phyloP scores from a whole-genome alignment of 1,140 invertebrate species.

The Trachymyrmex cornetzi region DNA sequence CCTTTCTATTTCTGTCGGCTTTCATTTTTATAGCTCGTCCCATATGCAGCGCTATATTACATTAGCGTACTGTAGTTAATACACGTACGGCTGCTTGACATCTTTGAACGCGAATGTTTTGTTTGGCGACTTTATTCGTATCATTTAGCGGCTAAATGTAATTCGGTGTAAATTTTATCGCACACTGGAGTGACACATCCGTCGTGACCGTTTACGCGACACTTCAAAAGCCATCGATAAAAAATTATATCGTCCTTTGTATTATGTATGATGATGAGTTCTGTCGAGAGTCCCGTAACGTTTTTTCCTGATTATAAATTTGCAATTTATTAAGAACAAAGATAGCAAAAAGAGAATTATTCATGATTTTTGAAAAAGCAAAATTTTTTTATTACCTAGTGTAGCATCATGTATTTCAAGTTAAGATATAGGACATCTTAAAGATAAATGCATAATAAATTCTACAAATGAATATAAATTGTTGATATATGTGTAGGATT shows the following conservation, averaged over 20 bases:
- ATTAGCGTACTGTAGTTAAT: neutral
- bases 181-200: constrained; percentile 39
- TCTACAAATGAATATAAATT: too few relatives aligned
- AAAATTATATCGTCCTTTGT: constrained; percentile 47
- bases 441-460: too few relatives aligned
- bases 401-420: too few relatives aligned
- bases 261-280: constrained; percentile 36
- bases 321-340: constrained; percentile 32
- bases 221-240: constrained; percentile 58
- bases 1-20: neutral
- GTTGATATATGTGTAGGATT: too few relatives aligned
- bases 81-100: constrained; percentile 25
- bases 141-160: constrained; percentile 60
- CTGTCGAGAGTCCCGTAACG: constrained; percentile 33
- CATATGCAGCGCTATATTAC: neutral
- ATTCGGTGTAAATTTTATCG: constrained; percentile 74
- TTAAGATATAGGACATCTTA: too few relatives aligned
- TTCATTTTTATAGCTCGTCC: constrained; percentile 18
- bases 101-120: constrained; percentile 30
- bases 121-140: constrained; percentile 62
- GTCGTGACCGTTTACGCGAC: constrained; percentile 18
- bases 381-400: neutral
- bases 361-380: neutral
- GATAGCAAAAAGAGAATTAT: neutral
- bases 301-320: constrained; percentile 1